phyloP scores from a whole-genome alignment of 1,140 invertebrate genomes.

The Drosophila repleta region DNA sequence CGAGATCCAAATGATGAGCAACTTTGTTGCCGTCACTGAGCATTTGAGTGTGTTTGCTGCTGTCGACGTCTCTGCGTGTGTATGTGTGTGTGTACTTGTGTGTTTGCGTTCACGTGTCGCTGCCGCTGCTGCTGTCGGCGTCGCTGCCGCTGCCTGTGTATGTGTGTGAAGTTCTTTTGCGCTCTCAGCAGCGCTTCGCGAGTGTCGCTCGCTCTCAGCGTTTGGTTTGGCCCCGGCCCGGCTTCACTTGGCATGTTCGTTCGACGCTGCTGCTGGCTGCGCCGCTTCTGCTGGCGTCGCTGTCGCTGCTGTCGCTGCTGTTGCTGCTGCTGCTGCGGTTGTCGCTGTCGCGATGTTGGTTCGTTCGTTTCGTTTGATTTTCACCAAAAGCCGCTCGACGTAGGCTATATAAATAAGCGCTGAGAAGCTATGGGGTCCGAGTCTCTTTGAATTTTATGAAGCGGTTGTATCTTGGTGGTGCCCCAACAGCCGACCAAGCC shows the following conservation, averaged over 20 bases:
- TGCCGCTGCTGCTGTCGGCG: constrained; percentile 12
- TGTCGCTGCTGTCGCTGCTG: constrained; percentile 24
- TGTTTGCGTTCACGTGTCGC: constrained; percentile 50
- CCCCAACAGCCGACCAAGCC: constrained; percentile 53
- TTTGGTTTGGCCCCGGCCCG: constrained; percentile 42
- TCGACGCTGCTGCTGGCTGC: constrained; percentile 30
- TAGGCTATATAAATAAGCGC: constrained; percentile 84
- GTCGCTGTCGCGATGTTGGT: constrained; percentile 44
- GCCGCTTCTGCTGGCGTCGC: constrained; percentile 6
- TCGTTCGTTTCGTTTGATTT: constrained; percentile 66
- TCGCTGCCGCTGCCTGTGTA: constrained; percentile 18
- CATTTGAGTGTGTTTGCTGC: constrained; percentile 63
- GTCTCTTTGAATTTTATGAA: constrained; percentile 84
- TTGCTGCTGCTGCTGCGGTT: constrained; percentile 28
- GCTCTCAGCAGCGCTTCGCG: constrained; percentile 37
- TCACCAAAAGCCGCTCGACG: constrained; percentile 75
- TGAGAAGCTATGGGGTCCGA: constrained; percentile 83
- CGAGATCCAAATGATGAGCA: constrained; percentile 74
- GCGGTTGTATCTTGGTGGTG: constrained; percentile 83
- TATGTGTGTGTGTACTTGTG: constrained; percentile 20
- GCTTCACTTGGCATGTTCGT: constrained; percentile 47
- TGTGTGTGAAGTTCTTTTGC: constrained; percentile 62
- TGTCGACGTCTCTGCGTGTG: constrained; percentile 23
- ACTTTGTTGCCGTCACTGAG: constrained; percentile 48
- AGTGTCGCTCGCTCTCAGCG: constrained; percentile 36